These are phyloP conservation scores for Gryllus longicercus DNA, from an alignment of 2,888 invertebrate genomes.

Conservation along the genomic window DNA sequence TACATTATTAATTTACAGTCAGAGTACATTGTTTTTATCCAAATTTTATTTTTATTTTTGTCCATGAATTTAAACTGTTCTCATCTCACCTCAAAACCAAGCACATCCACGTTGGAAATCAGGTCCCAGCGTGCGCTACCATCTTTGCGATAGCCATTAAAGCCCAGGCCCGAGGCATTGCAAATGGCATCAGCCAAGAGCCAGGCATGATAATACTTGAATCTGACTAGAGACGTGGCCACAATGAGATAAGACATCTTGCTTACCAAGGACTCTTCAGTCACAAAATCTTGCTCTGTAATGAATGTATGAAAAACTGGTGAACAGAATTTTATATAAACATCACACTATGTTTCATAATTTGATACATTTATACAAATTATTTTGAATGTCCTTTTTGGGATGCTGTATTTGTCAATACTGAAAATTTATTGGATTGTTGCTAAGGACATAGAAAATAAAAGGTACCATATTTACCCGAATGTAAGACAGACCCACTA, in stretches of 20 bases:
- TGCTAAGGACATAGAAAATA: too few species aligned
- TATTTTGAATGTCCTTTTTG: too few species aligned
- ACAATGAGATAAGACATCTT: constrained; percentile 72
- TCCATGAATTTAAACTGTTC: too few species aligned
- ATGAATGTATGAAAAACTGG: constrained; percentile 34
- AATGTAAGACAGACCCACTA: too few species aligned
- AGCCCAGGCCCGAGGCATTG: constrained; percentile 90
- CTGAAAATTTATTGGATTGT: too few species aligned
- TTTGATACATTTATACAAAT: background rate
- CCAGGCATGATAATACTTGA: constrained; percentile 98
- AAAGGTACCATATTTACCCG: too few species aligned
- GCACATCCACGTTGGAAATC: constrained; percentile 85
- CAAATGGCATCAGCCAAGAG: constrained; percentile 90
- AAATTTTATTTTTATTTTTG: too few species aligned
- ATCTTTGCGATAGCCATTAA: constrained; percentile 71
- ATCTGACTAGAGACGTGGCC: constrained; percentile 74
- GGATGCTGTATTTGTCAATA: too few species aligned
- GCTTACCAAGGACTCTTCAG: constrained; percentile 56
- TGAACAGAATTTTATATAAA: constrained; percentile 27
- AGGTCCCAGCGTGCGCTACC: constrained; percentile 86
- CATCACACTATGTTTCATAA: background rate
- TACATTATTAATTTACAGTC: too few species aligned
- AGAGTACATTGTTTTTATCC: too few species aligned
- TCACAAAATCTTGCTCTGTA: constrained; percentile 62
- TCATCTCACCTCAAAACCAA: constrained; percentile 74